Base-by-base conservation (phyloP, 2,888 invertebrate genomes). In the Nymphalis polychloros region DNA sequence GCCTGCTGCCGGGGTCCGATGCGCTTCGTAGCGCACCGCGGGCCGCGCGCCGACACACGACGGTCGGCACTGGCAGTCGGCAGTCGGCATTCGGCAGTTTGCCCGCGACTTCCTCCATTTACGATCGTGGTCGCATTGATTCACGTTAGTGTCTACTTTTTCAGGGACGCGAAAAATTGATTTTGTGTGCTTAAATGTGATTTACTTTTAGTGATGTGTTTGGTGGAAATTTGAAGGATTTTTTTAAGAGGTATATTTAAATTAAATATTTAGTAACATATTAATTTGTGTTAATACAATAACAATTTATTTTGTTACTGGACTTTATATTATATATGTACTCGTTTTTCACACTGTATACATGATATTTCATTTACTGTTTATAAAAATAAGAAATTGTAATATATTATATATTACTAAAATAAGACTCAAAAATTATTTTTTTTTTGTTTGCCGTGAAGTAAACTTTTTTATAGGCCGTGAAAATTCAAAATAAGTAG, bases 21-120 rank as follows among this genome's bases (percentile, higher is more conserved):
- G 67, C 67, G 64, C 64, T 52, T 23, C 67, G 59, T 41, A 13
- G 69, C 59, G 52, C 61, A 55, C 60, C 35, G 41, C 41, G 48
- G 64, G 27, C 59, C 31, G 47, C 35, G 16, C 41, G 53, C 47
- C 59, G 49, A 19, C 49, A 49, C 49, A 49, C 49, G n/a, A 49
- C 49, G 19, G 49, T 8, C 48, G n/a, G 48, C 65, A 35, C 47
- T 60, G 23, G 23, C 72, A 76, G 76, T 76, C 67, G 49, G 64
- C 49, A 8, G 17, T 13, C 48, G 16, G 50, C 65, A 46, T 27
- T 60, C 27, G 20, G 20, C 73, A 76, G 76, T 76, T 65, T 52
- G 64, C 64, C 64, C 69, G 75, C 75, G 69, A 66, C 64, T 68
- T 59, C 62, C 61, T 23, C 41, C 27, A 23, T 20, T n/a, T 5